Evolutionary conservation across 2,113 vertebrate genomes (phyloP).

Genomic region (Boleophthalmus pectinirostris): DNA sequence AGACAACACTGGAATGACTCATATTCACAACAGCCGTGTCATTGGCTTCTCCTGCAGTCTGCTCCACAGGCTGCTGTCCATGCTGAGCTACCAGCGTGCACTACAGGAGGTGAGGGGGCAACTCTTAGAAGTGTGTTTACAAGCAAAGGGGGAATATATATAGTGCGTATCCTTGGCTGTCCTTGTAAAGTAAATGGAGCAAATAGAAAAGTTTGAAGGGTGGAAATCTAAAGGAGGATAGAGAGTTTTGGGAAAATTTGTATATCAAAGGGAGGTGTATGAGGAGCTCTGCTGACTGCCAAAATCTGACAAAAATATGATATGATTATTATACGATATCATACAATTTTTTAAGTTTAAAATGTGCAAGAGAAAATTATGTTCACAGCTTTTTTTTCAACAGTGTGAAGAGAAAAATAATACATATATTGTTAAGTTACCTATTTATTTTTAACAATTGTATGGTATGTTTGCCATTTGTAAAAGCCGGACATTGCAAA

Average conservation of each 20-base stretch:
- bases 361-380: no score
- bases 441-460: no score
- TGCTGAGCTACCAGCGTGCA: slow-evolving; percentile 13
- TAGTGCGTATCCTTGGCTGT: background rate
- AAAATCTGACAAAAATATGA: no score
- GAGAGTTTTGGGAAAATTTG: background rate
- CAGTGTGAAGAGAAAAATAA: no score
- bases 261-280: background rate
- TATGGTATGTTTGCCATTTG: no score
- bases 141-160: background rate
- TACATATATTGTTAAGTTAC: no score
- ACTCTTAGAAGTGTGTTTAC: background rate
- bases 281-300: no score
- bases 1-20: slow-evolving; percentile 7
- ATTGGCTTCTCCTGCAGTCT: background rate
- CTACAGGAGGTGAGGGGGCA: slow-evolving; percentile 27
- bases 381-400: no score
- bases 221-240: background rate
- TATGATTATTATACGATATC: no score
- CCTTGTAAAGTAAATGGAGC: background rate
- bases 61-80: background rate
- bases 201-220: background rate
- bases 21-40: slow-evolving; percentile 14
- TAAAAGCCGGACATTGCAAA: no score
- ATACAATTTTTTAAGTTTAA: no score